Evolutionary conservation across 2,888 invertebrate genomes (phyloP), one percentile per base, ranked within the genome.

Genomic region (Heteromurus nitidus): DNA sequence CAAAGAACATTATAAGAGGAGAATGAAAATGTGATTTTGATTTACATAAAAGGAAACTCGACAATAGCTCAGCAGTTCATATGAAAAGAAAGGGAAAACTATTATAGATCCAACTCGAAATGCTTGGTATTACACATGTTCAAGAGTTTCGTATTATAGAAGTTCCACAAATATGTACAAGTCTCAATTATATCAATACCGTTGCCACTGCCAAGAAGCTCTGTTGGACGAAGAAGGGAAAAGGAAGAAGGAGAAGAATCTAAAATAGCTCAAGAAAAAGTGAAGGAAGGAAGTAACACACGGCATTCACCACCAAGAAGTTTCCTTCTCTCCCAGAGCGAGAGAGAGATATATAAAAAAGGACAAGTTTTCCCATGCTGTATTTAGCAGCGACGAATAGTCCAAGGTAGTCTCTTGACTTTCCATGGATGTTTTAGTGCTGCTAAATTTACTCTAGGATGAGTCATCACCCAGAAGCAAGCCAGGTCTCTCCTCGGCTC

Each of bases 401-500:
- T 79, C 79, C 79, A 79, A 79, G 79, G 79, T 82, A 73, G 79
- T 82, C 79, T 82, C 79, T 83, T 83, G 83, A 83, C 83, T 83
- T 83, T 83, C 79, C 79, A 79, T 79, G 70, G 79, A 55, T 79
- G 79, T 65, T 81, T 75, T 74, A 74, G 31, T 80, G 65, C 82
- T 85, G 84, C 85, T 85, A 85, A 85, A 85, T 85, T 85, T 85
- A 85, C 85, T 84, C 82, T 42, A n/a, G 82, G 85, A 84, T 85
- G 85, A 85, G 73, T 85, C 85, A 85, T 84, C 83, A 36, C 70
- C 22, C 62, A 80, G 36, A 53, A 65, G 79, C 58, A 72, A 30
- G 64, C 77, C 58, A 68, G 79, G 79, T 79, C 79, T 79, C 70
- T 79, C 79, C 79, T 79, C 70, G 65, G 58, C 42, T 11, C 64